Evolutionary conservation across 2,888 invertebrate species (phyloP), one percentile per base, ranked within the genome.

Genomic region (Acronicta aceris): DNA sequence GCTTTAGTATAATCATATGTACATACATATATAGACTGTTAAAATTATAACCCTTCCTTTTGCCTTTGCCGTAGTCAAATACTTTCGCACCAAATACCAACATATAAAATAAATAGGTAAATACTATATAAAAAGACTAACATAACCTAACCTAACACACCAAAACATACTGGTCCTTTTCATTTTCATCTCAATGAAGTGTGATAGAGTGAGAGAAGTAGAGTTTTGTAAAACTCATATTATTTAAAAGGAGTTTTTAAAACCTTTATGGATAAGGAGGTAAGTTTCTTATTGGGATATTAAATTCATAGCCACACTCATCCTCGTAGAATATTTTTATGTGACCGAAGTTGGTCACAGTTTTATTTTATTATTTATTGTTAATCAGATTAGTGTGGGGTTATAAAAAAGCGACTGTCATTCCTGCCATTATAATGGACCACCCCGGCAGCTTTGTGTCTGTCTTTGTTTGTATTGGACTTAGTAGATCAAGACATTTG

Each of bases 331-430:
- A 61, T 71, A 72, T 60, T 58, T 67, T 72, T 66, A 69, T 72
- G 71, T 61, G 65, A 47, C 71, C 70, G 58, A 64, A 69, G 64
- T 60, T 64, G 59, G 56, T 45, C 65, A 72, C 70, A 71, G 72
- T 74, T 74, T 71, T 62, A 75, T 79, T 79, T 79, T 81, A 74
- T 79, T 81, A 78, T 85, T 86, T 87, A 84, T 83, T 82, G 76
- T 81, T 85, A 86, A 86, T 87, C 88, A 81, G 87, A 88, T 88
- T 87, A 85, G 68, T 77, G 63, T 33, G 64, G 63, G 74, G 79
- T 81, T 79, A 83, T 84, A 85, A 85, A 84, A n/a, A 84, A 79
- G 71, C 62, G 78, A 74, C 74, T 83, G 88, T 86, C 84, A 81
- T 74, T 80, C 71, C 67, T 81, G 74, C 76, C 73, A 76, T 78